A percentile compares a stretch with the other conserved stretches of the same genome.
These are phyloP conservation scores for Coptodon rendalli DNA, from an alignment of 2,113 vertebrate genomes.

Conservation along the genomic window DNA sequence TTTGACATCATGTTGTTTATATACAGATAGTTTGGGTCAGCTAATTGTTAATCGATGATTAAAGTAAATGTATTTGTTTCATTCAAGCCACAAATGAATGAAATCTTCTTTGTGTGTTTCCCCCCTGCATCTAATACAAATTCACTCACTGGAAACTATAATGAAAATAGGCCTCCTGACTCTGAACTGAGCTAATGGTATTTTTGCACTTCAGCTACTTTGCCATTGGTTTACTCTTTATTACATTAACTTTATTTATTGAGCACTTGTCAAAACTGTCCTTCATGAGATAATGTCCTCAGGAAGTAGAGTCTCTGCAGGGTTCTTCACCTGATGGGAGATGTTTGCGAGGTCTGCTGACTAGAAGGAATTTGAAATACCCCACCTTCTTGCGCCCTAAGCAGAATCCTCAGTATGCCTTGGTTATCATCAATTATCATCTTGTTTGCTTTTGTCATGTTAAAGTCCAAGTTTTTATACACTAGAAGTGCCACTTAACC, in stretches of 20 bases:
- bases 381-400: background rate
- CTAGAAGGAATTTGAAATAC: background rate
- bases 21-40: background rate
- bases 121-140: background rate
- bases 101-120: background rate
- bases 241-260: background rate
- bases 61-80: background rate
- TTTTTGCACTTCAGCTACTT: background rate
- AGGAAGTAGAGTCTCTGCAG: background rate
- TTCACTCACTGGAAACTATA: background rate
- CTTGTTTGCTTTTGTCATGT: background rate
- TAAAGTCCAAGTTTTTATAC: background rate
- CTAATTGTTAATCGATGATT: accelerated
- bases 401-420: background rate
- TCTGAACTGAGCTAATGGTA: background rate
- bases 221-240: background rate
- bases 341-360: background rate
- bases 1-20: background rate
- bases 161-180: background rate
- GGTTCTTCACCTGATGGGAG: background rate
- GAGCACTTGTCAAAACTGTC: background rate
- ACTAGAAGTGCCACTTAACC: accelerated
- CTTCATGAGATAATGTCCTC: background rate
- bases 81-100: background rate
- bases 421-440: background rate